phyloP scores from a whole-genome alignment of 2,797 vertebrate species.

The Bovichtus diacanthus region DNA sequence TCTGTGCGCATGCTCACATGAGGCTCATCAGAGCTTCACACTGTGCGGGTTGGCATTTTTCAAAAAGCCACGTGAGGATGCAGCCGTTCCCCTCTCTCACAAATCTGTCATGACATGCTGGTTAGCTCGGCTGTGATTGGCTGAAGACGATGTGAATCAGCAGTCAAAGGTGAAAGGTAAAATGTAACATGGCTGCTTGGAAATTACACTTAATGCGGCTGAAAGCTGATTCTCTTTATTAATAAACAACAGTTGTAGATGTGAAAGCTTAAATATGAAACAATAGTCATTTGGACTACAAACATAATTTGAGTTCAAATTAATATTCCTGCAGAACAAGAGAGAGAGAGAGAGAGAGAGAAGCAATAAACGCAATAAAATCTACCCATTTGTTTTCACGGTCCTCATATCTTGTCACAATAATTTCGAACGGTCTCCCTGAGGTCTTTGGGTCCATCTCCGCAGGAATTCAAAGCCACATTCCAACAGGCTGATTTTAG shows the following conservation, averaged over 20 bases:
- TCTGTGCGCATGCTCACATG: constrained; percentile 64
- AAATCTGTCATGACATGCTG: constrained; percentile 51
- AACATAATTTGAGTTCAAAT: not conserved
- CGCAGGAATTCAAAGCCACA: constrained; percentile 77
- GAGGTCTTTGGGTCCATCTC: constrained; percentile 39
- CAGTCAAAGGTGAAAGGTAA: constrained; percentile 68
- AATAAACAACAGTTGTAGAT: not conserved
- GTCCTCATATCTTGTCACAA: not conserved
- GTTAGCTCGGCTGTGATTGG: constrained; percentile 60
- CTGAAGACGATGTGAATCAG: constrained; percentile 36
- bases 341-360: no score
- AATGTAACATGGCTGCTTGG: constrained; percentile 31
- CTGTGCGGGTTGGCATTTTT: constrained; percentile 60
- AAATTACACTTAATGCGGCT: not conserved
- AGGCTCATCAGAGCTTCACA: constrained; percentile 55
- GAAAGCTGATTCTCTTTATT: not conserved
- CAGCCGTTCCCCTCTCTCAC: constrained; percentile 48
- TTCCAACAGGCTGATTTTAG: constrained; percentile 78
- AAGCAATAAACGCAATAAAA: not conserved
- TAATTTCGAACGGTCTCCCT: not conserved
- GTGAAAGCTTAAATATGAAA: not conserved
- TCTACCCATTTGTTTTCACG: not conserved
- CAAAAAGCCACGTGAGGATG: constrained; percentile 64
- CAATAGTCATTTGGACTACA: not conserved
- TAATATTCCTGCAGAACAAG: not conserved